These are phyloP conservation scores for Helobdella robusta DNA, from an alignment of 2,888 invertebrate species.

Conservation along the genomic window DNA sequence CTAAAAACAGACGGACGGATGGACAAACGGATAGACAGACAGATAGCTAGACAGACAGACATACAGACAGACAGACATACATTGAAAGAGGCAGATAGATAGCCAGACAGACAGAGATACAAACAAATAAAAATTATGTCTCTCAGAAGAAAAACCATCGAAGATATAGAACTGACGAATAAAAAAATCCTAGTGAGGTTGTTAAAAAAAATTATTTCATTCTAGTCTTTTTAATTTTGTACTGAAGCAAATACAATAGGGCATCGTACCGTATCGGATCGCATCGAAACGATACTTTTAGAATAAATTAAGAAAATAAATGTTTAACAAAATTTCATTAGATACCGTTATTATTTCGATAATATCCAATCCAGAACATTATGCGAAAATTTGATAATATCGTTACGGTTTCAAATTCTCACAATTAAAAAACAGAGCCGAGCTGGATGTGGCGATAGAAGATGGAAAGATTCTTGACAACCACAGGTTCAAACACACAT, in stretches of 20 bases:
- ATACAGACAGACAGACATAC: not conserved
- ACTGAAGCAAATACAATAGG: too few relatives aligned
- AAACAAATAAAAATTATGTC: conserved; percentile 28
- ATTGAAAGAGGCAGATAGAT: not conserved
- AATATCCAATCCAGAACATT: too few relatives aligned
- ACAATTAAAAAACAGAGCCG: conserved; percentile 67
- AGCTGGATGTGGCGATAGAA: conserved; percentile 93
- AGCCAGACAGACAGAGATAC: not conserved
- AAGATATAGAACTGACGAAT: conserved; percentile 70
- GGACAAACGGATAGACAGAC: not conserved
- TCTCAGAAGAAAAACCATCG: conserved; percentile 76
- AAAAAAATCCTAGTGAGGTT: conserved; percentile 92
- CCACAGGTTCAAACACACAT: too few relatives aligned
- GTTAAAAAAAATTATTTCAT: too few relatives aligned
- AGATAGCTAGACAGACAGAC: not conserved
- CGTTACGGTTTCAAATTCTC: too few relatives aligned
- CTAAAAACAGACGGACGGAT: not conserved
- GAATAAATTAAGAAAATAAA: too few relatives aligned
- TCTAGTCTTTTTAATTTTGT: too few relatives aligned
- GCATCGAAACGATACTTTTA: not conserved
- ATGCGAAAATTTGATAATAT: too few relatives aligned
- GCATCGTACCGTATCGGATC: too few relatives aligned
- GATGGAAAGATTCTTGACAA: conserved; percentile 92
- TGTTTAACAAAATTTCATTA: too few relatives aligned
- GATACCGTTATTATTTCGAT: too few relatives aligned